Base-by-base conservation (phyloP, 2,797 vertebrate genomes). In the Molossus molossus region DNA sequence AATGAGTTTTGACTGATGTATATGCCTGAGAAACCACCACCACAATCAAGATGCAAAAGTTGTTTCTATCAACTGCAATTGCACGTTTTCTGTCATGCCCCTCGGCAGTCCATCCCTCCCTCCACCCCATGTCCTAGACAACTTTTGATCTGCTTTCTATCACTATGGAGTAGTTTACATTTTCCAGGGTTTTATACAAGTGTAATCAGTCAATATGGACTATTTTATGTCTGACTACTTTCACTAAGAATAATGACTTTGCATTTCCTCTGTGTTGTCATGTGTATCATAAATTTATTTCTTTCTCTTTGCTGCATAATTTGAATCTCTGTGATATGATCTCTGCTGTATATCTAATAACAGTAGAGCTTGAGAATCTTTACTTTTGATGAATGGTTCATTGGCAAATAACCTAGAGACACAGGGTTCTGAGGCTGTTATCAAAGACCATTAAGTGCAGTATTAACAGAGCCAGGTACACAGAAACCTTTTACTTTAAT, bases 281-380 rank as follows among this genome's bases (percentile, higher is more conserved):
- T 70, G 13, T 48, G 25, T 37, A 20, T 37, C 14, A 80, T 53
- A 27, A 4, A 33, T 55, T 69, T 40, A 12, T 84, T 90, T 67
- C 60, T 76, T 90, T 67, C 60, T 76, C 53, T 77, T 33, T 53
- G n/a, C 55, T 55, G 4, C 29, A 27, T 37, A 17, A 37, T 89
- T 76, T 76, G 60, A 83, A 76, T 58, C 9, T n/a, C 12, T 69
- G 25, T 60, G 14, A 94, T 76, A 87, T 87, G 65, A 88, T 65
- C 27, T 81, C 29, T 75, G 60, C 29, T 57, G 6, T 65, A 27
- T 55, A 77, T 62, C 21, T 60, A 58, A 75, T 29, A 76, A 67
- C 23, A 58, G 29, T 53, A 50, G 62, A 83, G 40, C n/a, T 77
- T 60, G 18, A 53, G 50, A 69, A 53, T 53, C 60, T 77, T 64